Percentiles rank a stretch among this genome's conserved stretches.
phyloP scores from a whole-genome alignment of 2,888 invertebrate genomes.

The Cremastobaeus sp. region DNA sequence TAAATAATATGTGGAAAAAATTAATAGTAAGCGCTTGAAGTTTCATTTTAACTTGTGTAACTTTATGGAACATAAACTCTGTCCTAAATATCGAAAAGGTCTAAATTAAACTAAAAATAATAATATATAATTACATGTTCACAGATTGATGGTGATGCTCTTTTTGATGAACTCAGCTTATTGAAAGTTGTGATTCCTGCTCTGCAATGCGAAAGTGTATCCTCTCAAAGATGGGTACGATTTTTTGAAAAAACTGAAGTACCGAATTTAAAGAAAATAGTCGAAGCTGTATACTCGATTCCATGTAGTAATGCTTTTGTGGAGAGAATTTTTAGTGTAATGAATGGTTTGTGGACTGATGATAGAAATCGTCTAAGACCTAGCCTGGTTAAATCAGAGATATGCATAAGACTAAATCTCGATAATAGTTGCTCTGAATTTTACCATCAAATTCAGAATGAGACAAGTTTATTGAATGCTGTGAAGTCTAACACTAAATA shows the following conservation, averaged over 20 bases:
- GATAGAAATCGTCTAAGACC: conserved; percentile 13
- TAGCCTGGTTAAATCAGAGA: conserved; percentile 19
- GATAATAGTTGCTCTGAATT: conserved; percentile 4
- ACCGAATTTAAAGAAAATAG: conserved; percentile 15
- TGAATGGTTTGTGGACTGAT: conserved; percentile 35
- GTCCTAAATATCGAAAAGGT: neutral
- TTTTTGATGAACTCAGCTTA: conserved; percentile 6
- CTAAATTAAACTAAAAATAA: neutral
- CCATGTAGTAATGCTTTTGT: conserved; percentile 27
- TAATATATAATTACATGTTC: neutral
- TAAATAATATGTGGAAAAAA: no score
- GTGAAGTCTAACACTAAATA: conserved; percentile 10
- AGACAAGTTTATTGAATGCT: neutral
- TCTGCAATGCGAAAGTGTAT: neutral
- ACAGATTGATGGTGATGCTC: conserved; percentile 3
- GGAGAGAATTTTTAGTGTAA: conserved; percentile 7
- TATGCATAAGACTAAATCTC: conserved; percentile 21
- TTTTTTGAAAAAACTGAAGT: neutral
- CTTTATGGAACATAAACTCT: neutral
- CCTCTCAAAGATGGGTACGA: neutral
- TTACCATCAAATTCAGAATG: neutral
- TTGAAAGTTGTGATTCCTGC: neutral
- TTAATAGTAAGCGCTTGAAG: no score
- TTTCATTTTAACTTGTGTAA: no score
- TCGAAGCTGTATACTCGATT: conserved; percentile 9